Base-by-base conservation (phyloP, 2,113 vertebrate genomes). In the Xiphorhynchus elegans region DNA sequence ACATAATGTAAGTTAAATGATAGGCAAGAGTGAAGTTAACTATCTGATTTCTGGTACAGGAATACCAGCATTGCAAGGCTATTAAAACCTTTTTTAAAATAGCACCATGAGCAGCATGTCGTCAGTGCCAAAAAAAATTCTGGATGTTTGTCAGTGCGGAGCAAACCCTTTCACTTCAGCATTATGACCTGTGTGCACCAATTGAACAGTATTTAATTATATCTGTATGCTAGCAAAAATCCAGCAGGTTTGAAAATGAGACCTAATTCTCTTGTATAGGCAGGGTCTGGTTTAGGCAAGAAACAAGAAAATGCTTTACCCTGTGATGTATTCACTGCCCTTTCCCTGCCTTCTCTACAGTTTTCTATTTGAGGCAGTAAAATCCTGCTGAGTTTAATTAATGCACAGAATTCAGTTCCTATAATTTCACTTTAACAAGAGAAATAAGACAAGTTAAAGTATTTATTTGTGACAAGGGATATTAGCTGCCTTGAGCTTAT, bases 1-100 rank as follows among this genome's bases (percentile, higher is more conserved):
- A 77, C 21, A 55, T 44, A 66, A 85, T 56, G 2, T 11, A 63
- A 93, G 33, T 39, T 40, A 89, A 91, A 67, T 40, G 60, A 84
- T 52, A 87, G 26, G 25, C 64, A 70, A 62, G 53, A 95, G 47
- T n/a, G 35, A 92, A 66, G 46, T 74, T 66, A 81, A 78, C 73
- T 63, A 14, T 50, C 69, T 87, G 62, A 33, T 75, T 79, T 68
- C 81, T 75, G 47, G 11, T 59, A 23, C 26, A 66, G 44, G 20
- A 80, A 88, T 25, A 42, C 21, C 50, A 53, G 10, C 28, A 74
- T 2, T 19, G 9, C 42, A 74, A 70, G 14, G 25, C 47, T 78
- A 87, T 70, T n/a, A 4, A 67, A 39, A 24, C 9, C 6, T 60
- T 52, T 76, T 69, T 56, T 35, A 7, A 42, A 73, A 58, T 17